Base-by-base conservation (phyloP, 2,888 invertebrate genomes). In the Microplitis manilae region DNA sequence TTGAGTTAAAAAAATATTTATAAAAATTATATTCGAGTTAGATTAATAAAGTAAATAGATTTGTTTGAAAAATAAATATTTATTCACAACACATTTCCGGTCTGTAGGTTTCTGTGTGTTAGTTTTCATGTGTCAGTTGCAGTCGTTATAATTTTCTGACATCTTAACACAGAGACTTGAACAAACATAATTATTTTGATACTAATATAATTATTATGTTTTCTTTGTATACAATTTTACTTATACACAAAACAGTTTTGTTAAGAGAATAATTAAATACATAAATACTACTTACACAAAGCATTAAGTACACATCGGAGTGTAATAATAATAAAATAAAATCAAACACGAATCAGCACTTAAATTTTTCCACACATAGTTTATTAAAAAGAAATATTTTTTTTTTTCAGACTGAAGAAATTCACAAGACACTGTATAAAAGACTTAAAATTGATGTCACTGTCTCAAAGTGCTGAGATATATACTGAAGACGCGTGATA, bases 401-500 rank as follows among this genome's bases (percentile, higher is more conserved):
- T 50, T 9, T 50, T 13, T 50, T 50, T 4, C 50, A 50, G 61
- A 71, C 60, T 20, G 38, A 7, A n/a, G 17, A 73, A 64, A 62
- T 73, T 65, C 73, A 73, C 73, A n/a, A 73, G 64, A 73, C 73
- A 73, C 73, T 62, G 7, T 8, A 8, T 65, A 67, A 76, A 71
- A 67, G 39, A 59, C 20, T 71, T 65, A 9, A 60, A 76, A 76
- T 71, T 69, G 71, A 67, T 76, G 70, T 67, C 65, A 39, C 65
- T 67, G 20, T 71, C 30, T 61, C 62, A 5, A 15, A 5, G 38
- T n/a, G 40, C 8, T 15, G 61, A 72, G 13, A 65, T 30, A 73
- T 30, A 15, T 17, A 38, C 17, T 41, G 65, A 65, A 41, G 73
- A 39, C 30, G 59, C 50, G 59, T 30, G 50, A 73, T 65, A 38